Evolutionary conservation across 2,113 vertebrate species (phyloP), one percentile per base, ranked within the genome.

Genomic region (Cavia porcellus): DNA sequence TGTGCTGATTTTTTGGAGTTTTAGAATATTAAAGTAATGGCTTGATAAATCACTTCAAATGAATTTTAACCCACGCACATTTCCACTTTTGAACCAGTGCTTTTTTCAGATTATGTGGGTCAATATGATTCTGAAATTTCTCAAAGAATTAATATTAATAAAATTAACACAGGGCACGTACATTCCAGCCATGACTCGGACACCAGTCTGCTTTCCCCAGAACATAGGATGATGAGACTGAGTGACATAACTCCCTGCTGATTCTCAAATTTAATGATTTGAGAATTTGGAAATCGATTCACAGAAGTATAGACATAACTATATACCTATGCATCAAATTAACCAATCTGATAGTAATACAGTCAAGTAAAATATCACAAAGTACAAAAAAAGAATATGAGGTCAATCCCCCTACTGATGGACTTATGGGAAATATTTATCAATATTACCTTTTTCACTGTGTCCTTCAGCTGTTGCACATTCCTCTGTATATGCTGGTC

Each of bases 371-470:
- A 90, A 90, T 59, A 47, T 72, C 66, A 86, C 47, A 64, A 77
- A 38, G 0, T 52, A 17, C 13, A n/a, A 6, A n/a, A 45, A 24
- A 64, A 47, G 5, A 92, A 89, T 90, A 6, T 66, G 64, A 89
- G 32, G 75, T 32, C 28, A 79, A 32, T 38, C 80, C 81, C 81
- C 14, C 66, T 7, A 0, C n/a, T 88, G 25, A 72, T 66, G 77
- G 7, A 22, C 2, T 75, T 64, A 61, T 9, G 4, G 35, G 45
- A 66, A 15, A 57, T 0, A 47, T 55, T 57, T 77, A 50, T 25
- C 10, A 77, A 28, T 25, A 10, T 0, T 98, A 99, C 99, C 99
- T 98, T 25, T 89, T 96, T 68, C 45, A 99, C 97, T 89, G 98
- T 99, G 70, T 84, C 97, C 94, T 98, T 98, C 98, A 99, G 96